Base-by-base conservation (phyloP, 2,113 vertebrate species). In the Ctenomys sociabilis region DNA sequence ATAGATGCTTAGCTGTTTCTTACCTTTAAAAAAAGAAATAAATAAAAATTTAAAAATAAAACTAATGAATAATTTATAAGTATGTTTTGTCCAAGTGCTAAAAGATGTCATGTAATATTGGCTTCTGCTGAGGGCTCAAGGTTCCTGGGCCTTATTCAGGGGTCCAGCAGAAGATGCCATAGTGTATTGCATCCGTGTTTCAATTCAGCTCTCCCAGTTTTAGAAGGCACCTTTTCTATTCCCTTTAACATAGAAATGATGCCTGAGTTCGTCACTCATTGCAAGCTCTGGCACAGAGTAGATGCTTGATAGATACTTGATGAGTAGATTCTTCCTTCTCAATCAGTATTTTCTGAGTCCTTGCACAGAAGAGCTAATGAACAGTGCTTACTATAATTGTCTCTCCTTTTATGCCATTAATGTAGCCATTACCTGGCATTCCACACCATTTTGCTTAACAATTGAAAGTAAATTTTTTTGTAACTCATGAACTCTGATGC, bases 341-440 rank as follows among this genome's bases (percentile, higher is more conserved):
- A 64, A 4, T 64, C 78, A 80, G 57, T n/a, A 85, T 88, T 96
- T 94, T 73, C 80, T 75, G 49, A 89, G 61, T 75, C 70, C 97
- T 85, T 52, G 85, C 72, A 57, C 57, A 83, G 28, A 64, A 90
- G 78, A 87, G 45, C 88, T 92, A 85, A 77, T 75, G 92, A 88
- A 30, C 13, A 54, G 66, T 52, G 10, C 78, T 85, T 95, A 78
- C 49, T 85, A 16, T 92, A 87, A 91, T 92, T 85, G 73, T 70
- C 40, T 63, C 52, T 59, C 57, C 30, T 81, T 70, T 73, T 40
- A 28, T 72, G 63, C 61, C 66, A 63, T 45, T 80, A 19, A 37
- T 77, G 28, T 85, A 35, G 24, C 66, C 84, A 61, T 88, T 80
- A 83, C 45, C 49, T 93, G 83, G 40, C 35, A 72, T 77, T 82